phyloP scores from a whole-genome alignment of 92 coral and sea anemone species.

The Umimayanthus chanpuru region DNA sequence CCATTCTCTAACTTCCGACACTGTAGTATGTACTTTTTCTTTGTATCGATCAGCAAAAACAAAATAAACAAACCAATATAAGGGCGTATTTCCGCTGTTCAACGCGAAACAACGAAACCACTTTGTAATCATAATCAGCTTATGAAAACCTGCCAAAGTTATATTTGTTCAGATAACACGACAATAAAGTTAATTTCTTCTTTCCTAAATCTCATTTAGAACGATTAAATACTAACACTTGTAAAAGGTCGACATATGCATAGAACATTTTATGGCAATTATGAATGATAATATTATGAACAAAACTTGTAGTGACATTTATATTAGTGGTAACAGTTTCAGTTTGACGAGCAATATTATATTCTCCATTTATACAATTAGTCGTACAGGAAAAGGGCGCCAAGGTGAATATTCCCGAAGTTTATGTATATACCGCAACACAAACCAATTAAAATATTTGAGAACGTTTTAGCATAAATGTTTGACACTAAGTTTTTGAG shows the following conservation, averaged over 20 bases:
- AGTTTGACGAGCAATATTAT: too few relatives aligned
- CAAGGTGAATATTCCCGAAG: too few relatives aligned
- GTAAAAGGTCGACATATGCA: not conserved
- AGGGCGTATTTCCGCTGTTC: not conserved
- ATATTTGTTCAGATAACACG: not conserved
- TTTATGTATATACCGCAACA: too few relatives aligned
- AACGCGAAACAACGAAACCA: not conserved
- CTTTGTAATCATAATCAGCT: not conserved
- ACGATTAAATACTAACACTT: not conserved
- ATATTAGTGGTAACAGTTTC: too few relatives aligned
- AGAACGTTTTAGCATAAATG: too few relatives aligned
- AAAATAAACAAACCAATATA: not conserved
- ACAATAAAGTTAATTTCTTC: not conserved
- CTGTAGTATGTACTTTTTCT: too few relatives aligned
- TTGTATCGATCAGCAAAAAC: not conserved
- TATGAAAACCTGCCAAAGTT: not conserved
- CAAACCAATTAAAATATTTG: too few relatives aligned
- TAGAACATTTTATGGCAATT: not conserved
- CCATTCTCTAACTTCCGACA: not conserved
- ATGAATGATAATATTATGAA: too few relatives aligned
- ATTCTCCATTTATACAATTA: too few relatives aligned
- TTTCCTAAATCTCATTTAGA: not conserved
- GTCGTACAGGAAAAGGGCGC: too few relatives aligned
- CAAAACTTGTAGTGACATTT: too few relatives aligned
- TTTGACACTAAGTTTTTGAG: too few relatives aligned